Base-by-base conservation (phyloP, 1,140 invertebrate species). In the Zaprionus inermis region DNA sequence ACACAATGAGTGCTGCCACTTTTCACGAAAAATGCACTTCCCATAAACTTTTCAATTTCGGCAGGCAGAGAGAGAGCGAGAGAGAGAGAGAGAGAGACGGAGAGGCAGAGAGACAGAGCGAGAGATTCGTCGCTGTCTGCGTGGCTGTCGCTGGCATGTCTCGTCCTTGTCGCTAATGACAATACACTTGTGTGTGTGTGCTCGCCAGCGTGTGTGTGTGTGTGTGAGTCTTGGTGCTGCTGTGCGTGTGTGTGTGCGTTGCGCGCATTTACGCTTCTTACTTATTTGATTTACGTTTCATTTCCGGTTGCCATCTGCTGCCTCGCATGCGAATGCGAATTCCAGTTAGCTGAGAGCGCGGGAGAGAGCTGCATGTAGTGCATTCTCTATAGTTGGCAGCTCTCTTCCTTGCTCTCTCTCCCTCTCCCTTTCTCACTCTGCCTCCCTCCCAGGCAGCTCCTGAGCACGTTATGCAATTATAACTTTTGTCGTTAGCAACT, bases 401-500 rank as follows among this genome's bases (percentile, higher is more conserved):
- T 46, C n/a, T 34, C 52, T 18, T 12, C 52, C 41, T 24, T 4
- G 1, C 4, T 4, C 22, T 24, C 4, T 18, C 38, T 0, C 34
- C 2, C 32, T 24, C 9, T 30, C 14, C 24, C 20, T 12, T 0
- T 51, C 18, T n/a, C 36, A 0, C 5, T 38, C 14, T 9, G 14
- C 3, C 46, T 52, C 46, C n/a, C 46, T 22, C 22, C 30, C 24
- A n/a, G 44, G 68, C 68, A 72, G 65, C 60, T 54, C 12, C 60
- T 71, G 55, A 75, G 66, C 81, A 90, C 82, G 86, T 86, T 90
- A 91, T 89, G 89, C 89, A 91, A 91, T 91, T 91, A 91, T 91
- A 91, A 91, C 89, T 91, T 91, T 91, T 91, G 89, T 91, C 89
- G 89, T 91, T 91, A 91, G 90, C 68, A 91, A 85, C 90, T 91